Conservation (phyloP, 2,888 invertebrate genomes). For the Mylabris sibirica region DNA sequence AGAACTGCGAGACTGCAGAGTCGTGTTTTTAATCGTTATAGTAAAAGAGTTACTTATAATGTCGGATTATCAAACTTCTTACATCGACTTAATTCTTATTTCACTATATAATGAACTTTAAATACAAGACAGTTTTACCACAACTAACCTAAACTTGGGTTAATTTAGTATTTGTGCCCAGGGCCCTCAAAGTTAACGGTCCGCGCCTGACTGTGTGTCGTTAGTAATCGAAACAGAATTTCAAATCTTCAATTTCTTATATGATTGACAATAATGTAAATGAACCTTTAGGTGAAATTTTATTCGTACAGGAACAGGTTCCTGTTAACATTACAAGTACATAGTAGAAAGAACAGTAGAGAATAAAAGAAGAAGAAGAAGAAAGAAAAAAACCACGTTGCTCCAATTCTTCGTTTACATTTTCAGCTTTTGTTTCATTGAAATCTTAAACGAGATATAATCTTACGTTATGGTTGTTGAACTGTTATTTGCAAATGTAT, state of each 20-base stretch:
- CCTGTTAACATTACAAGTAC: background rate
- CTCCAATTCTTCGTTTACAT: conserved; percentile 31
- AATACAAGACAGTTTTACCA: no score
- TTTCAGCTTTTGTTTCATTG: conserved; percentile 26
- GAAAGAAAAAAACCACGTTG: conserved; percentile 11
- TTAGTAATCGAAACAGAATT: background rate
- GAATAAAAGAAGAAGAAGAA: no score
- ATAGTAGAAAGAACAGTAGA: background rate
- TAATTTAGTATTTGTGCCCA: no score
- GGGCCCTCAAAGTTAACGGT: no score
- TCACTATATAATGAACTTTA: no score
- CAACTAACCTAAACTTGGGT: no score
- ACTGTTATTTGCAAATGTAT: conserved; percentile 2
- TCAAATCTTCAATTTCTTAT: background rate
- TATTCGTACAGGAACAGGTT: conserved; percentile 9
- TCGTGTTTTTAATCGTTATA: no score
- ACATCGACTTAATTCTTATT: no score
- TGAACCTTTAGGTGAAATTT: conserved; percentile 6
- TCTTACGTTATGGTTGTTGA: conserved; percentile 21
- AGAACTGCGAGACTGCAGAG: no score
- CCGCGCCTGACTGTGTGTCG: no score
- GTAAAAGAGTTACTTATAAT: no score
- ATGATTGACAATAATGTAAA: conserved; percentile 1
- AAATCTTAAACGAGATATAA: conserved; percentile 26
- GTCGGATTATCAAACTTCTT: no score